Base-by-base conservation (phyloP, 1,140 invertebrate species). In the Drosophila albomicans region DNA sequence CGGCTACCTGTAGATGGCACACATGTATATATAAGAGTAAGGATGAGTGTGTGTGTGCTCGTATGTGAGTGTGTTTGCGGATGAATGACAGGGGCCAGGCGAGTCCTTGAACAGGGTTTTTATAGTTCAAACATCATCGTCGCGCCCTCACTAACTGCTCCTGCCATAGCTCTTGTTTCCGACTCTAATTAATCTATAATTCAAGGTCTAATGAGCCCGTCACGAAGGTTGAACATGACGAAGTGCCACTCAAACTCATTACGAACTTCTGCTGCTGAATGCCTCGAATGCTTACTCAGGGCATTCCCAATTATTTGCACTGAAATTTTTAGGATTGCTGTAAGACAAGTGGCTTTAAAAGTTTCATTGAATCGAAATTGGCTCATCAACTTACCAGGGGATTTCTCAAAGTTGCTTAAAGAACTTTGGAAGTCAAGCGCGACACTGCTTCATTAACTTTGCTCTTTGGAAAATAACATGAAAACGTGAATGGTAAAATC, bases 1-100 rank as follows among this genome's bases (percentile, higher is more conserved):
- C 80, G 88, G 87, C 87, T 91, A 91, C 87, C 87, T 91, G 87
- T 91, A 91, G 87, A 91, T 91, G 82, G 73, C 78, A 76, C 62
- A 78, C 63, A 45, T 78, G 68, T 57, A 45, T 46, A 41, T 32
- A 45, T 48, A 79, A 45, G 20, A 20, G 35, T 20, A 67, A 4
- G 8, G 13, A 3, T 10, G 45, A 30, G 5, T 20, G 28, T 16
- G 5, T 41, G 41, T 20, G 45, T 38, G 30, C 32, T 32, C 49
- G 43, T 65, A 15, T 51, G 46, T 72, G 49, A n/a, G 61, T 25
- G 72, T 66, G 25, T 49, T n/a, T 2, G 35, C 28, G 45, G 8
- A 38, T 58, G 28, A 25, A 41, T 65, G 74, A 54, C 74, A 66
- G 74, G 66, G 59, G 56, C 67, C 45, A 51, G 59, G 38, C 58